Evolutionary conservation across 2,797 vertebrate genomes (phyloP).

Genomic region (Rhinoraja longicauda): DNA sequence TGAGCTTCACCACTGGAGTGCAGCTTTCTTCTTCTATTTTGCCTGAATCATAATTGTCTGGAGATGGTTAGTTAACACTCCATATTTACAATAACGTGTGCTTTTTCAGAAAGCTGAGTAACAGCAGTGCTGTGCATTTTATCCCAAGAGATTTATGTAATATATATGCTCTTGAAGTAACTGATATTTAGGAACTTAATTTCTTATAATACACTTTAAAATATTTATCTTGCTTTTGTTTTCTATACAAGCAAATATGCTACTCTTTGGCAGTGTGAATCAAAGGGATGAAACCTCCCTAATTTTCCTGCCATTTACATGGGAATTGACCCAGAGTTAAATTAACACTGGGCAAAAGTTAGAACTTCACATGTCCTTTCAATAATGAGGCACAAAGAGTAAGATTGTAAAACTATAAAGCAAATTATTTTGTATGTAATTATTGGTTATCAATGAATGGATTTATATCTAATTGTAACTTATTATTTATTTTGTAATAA

Average conservation of each 20-base stretch:
- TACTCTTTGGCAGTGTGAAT: too few relatives aligned
- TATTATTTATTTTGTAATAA: constrained; percentile 11
- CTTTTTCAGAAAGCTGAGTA: constrained; percentile 26
- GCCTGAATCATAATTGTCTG: not conserved
- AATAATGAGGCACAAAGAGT: not conserved
- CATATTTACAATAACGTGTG: not conserved
- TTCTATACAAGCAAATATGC: too few relatives aligned
- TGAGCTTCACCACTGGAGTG: not conserved
- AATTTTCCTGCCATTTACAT: not conserved
- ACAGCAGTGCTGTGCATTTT: constrained; percentile 21
- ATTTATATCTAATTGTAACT: constrained; percentile 7
- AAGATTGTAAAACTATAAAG: not conserved
- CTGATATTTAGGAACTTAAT: not conserved
- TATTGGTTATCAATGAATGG: not conserved
- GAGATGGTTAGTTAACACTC: not conserved
- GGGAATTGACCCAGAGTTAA: not conserved
- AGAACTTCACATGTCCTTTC: too few relatives aligned
- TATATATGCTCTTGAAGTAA: not conserved
- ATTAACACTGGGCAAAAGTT: not conserved
- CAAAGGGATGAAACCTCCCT: not conserved
- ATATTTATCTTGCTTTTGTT: not conserved
- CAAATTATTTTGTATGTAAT: not conserved
- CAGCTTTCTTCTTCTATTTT: not conserved
- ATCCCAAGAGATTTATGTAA: not conserved
- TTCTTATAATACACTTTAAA: not conserved